Evolutionary conservation across 2,113 vertebrate species (phyloP).

Genomic region (Gallinago paraguaiae): DNA sequence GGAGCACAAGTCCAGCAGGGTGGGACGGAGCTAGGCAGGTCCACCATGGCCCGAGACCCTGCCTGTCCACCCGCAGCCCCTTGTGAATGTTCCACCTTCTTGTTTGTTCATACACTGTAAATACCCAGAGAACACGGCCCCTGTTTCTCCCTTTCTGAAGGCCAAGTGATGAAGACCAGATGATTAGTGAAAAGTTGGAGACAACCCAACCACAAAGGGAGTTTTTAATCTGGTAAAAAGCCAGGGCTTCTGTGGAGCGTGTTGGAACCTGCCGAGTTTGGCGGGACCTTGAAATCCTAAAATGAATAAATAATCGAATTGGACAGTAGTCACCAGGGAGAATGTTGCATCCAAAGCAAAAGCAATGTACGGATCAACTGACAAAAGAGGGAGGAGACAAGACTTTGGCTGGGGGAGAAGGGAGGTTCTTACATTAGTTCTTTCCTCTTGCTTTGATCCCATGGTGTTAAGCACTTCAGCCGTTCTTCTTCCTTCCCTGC

Average conservation of each 20-base stretch:
- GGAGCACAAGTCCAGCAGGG: not conserved
- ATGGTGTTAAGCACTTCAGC: not conserved
- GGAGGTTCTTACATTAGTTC: not conserved
- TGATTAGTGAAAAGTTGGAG: not conserved
- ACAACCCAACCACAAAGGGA: not conserved
- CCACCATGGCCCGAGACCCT: not conserved
- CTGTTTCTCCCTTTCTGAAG: not conserved
- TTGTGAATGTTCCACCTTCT: not conserved
- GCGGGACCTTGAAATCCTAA: not conserved
- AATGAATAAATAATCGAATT: not conserved
- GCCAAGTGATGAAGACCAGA: not conserved
- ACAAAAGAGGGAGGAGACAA: not conserved
- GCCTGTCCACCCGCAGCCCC: not conserved
- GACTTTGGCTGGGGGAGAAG: not conserved
- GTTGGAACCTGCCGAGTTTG: not conserved
- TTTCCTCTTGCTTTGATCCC: slow-evolving; percentile 2
- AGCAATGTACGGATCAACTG: not conserved
- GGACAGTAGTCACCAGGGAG: not conserved
- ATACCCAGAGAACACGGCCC: not conserved
- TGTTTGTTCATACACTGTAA: not conserved
- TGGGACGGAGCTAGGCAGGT: not conserved
- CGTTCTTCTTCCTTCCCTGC: not conserved
- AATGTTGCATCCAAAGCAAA: not conserved
- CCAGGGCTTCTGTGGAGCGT: not conserved
- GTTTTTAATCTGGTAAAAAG: not conserved